Evolutionary conservation across 1,140 invertebrate genomes (phyloP).

Genomic region (Linepithema humile): DNA sequence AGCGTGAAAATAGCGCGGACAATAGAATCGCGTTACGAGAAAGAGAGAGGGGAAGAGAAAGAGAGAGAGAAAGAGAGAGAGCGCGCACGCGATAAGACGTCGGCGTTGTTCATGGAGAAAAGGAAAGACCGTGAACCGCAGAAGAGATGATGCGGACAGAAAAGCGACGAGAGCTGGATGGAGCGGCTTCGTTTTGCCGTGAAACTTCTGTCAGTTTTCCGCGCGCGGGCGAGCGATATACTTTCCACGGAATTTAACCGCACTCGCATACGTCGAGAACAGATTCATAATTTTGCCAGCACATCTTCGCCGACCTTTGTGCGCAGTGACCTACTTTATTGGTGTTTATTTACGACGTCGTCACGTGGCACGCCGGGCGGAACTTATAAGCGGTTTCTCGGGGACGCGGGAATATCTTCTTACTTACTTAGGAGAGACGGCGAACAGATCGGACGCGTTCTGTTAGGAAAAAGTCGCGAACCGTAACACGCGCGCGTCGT

Average conservation of each 20-base stretch:
- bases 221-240: constrained; percentile 31
- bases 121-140: not conserved
- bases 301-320: constrained; percentile 25
- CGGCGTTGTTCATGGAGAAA: not conserved
- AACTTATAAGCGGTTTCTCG: constrained; percentile 51
- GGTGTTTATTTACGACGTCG: constrained; percentile 44
- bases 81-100: not conserved
- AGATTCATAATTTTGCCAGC: constrained; percentile 28
- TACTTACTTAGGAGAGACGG: not conserved
- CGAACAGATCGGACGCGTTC: not conserved
- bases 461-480: not conserved
- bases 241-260: constrained; percentile 49
- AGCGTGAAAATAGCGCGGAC: constrained; percentile 70
- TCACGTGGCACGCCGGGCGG: not conserved
- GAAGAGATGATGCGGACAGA: not conserved
- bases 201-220: constrained; percentile 44
- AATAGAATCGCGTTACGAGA: constrained; percentile 44
- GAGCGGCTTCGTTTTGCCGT: not conserved
- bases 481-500: not conserved
- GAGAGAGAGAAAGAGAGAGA: constrained; percentile 16
- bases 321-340: constrained; percentile 27
- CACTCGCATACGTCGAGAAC: constrained; percentile 9
- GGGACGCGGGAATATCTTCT: not conserved
- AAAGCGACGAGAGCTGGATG: constrained; percentile 23
- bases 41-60: constrained; percentile 18